Evolutionary conservation across 2,888 invertebrate species (phyloP).

Genomic region (Pseudococcus jackbeardsleyi): DNA sequence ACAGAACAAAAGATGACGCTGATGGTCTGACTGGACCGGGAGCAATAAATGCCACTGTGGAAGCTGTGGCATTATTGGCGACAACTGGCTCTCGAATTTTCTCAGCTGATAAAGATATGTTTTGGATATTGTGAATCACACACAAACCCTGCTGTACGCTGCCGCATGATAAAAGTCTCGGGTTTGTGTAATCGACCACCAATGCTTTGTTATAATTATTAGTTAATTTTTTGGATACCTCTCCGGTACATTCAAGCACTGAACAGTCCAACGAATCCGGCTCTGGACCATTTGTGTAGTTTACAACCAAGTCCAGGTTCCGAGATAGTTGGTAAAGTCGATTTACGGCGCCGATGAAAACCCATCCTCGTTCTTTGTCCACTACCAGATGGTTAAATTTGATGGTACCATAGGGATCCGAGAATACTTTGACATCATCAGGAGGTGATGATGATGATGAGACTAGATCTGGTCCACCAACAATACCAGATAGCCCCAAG

Average conservation of each 20-base stretch:
- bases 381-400: conserved; percentile 89
- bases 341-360: conserved; percentile 92
- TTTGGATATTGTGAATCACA: conserved; percentile 87
- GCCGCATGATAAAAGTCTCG: conserved; percentile 91
- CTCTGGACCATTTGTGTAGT: conserved; percentile 86
- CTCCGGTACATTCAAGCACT: conserved; percentile 84
- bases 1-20: conserved; percentile 84
- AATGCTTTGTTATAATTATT: conserved; percentile 95
- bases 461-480: background rate
- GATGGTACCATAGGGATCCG: conserved; percentile 60
- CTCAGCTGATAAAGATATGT: conserved; percentile 86
- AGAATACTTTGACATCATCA: conserved; percentile 63
- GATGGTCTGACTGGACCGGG: conserved; percentile 94
- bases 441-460: background rate
- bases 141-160: conserved; percentile 93
- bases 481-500: background rate
- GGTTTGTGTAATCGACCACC: conserved; percentile 92
- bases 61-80: conserved; percentile 94
- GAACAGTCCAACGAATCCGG: conserved; percentile 93
- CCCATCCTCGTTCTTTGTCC: conserved; percentile 90
- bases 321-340: conserved; percentile 91
- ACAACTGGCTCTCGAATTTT: conserved; percentile 88
- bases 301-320: conserved; percentile 84
- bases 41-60: conserved; percentile 96
- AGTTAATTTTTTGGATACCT: conserved; percentile 80